Evolutionary conservation across 2,888 invertebrate genomes (phyloP), one percentile per base, ranked within the genome.

Genomic region (Eustalomyia histrio): DNA sequence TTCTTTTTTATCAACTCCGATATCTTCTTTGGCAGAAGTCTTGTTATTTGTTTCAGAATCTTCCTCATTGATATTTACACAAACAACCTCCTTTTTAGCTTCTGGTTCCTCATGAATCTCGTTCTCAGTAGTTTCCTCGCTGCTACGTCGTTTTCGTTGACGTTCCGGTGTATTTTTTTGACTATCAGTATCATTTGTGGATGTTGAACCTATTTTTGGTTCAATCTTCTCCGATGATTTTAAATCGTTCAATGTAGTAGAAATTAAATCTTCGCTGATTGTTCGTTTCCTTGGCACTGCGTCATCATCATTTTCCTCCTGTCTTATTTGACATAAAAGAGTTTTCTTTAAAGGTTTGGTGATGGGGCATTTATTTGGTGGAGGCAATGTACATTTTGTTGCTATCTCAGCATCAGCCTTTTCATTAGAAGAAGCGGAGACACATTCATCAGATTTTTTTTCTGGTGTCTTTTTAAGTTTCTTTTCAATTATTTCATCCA

Each of bases 321-420:
- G 86, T 0, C 87, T 83, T 2, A 88, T 80, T 83, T 88, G 88
- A 0, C 86, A 87, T 0, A 88, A 84, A 16, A 88, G 75, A 76
- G 87, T 88, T 76, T 88, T 88, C 17, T 88, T 88, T 0, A 88
- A 80, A 0, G 88, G 88, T 75, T 88, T 88, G 0, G 88, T 88
- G 16, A 88, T 84, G 0, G 87, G 86, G 0, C 83, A 84, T 71
- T 89, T 88, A 60, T 86, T 87, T 0, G 84, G 84, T 0, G 52
- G 64, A 7, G 58, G 50, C 21, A 47, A 61, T 61, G 33, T 2
- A 9, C 29, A 18, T 35, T 72, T 58, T 43, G 10, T 29, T 0
- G 57, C 47, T 14, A n/a, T 12, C 9, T 10, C 10, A 2, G 5
- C 16, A 33, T 64, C 47, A 47, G 17, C 1, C n/a, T 33, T 57